Conservation (phyloP, 2,113 vertebrate species). For the Symphodus melops region DNA sequence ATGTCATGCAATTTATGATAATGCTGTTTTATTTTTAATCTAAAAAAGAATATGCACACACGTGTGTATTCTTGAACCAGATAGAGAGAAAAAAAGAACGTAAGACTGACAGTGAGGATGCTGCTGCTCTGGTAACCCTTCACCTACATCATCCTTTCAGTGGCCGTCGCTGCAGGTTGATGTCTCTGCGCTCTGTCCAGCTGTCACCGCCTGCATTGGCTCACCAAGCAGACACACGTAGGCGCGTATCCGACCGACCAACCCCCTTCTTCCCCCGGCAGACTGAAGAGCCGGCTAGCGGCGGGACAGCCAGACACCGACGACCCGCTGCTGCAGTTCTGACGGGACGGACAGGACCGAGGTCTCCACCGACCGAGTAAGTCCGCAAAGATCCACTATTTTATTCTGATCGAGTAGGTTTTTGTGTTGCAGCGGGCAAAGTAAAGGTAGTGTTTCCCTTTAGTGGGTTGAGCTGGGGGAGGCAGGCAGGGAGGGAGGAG, state of each 20-base stretch:
- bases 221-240: conserved; percentile 71
- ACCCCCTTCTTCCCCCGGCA: conserved; percentile 57
- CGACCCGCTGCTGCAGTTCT: conserved; percentile 42
- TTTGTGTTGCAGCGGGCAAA: not conserved
- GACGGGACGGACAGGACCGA: conserved; percentile 27
- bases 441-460: conserved; percentile 34
- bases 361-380: conserved; percentile 38
- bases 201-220: conserved; percentile 78
- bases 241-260: conserved; percentile 62
- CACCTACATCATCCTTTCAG: conserved; percentile 69
- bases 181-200: conserved; percentile 65
- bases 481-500: not conserved
- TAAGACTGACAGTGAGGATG: conserved; percentile 6
- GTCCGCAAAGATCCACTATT: not conserved
- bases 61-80: not conserved
- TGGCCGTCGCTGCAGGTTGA: conserved; percentile 47
- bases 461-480: conserved; percentile 1
- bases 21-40: no score
- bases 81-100: not conserved
- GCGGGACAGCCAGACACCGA: conserved; percentile 51
- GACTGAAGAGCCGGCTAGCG: conserved; percentile 62
- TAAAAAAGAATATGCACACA: not conserved
- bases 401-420: rapidly evolving
- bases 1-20: no score
- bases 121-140: conserved; percentile 67